phyloP scores from a whole-genome alignment of 2,888 invertebrate species.

The Orchesella flavescens region DNA sequence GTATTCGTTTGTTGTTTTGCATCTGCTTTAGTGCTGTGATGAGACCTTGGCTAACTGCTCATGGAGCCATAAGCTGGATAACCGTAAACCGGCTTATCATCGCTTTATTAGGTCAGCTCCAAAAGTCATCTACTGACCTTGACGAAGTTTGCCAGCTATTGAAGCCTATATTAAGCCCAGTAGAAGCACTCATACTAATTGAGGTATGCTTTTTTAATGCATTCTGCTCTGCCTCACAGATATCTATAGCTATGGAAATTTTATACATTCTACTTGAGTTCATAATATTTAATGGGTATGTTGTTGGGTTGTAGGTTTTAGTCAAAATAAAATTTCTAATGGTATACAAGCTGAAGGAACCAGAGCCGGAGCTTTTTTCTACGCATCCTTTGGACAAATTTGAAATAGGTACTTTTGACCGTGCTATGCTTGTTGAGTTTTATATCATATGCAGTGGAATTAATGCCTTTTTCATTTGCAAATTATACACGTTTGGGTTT shows the following conservation, averaged over 20 bases:
- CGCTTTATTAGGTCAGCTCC: slow-evolving; percentile 54
- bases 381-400: neutral
- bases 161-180: slow-evolving; percentile 44
- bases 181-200: slow-evolving; percentile 50
- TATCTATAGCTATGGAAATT: too few relatives aligned
- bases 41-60: slow-evolving; percentile 59
- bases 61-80: slow-evolving; percentile 59
- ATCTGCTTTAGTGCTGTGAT: slow-evolving; percentile 59
- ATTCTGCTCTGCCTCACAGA: too few relatives aligned
- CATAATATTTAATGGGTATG: neutral
- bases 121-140: slow-evolving; percentile 40
- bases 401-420: slow-evolving; percentile 21
- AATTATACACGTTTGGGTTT: too few relatives aligned
- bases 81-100: slow-evolving; percentile 52
- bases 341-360: slow-evolving; percentile 19
- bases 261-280: neutral
- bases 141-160: slow-evolving; percentile 41
- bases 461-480: slow-evolving; percentile 9
- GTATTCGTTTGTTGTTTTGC: too few relatives aligned
- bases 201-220: too few relatives aligned
- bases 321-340: slow-evolving; percentile 23
- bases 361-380: slow-evolving; percentile 3
- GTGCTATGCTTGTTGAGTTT: neutral
- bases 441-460: neutral
- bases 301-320: slow-evolving; percentile 19